Evolutionary conservation across 1,140 invertebrate species (phyloP).

Genomic region (Neodiprion virginianus): DNA sequence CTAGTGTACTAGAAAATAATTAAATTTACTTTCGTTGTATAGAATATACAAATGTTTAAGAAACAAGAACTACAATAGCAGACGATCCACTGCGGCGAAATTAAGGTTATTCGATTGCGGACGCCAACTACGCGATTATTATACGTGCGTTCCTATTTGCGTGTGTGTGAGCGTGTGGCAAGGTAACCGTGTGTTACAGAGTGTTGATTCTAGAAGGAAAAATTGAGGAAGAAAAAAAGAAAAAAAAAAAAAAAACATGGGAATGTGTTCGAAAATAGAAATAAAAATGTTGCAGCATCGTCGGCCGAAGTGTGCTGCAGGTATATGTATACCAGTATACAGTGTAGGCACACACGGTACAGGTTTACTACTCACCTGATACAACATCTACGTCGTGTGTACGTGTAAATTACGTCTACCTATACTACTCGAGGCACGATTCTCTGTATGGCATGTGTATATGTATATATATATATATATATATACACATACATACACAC

Average conservation of each 20-base stretch:
- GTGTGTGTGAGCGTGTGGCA: not conserved
- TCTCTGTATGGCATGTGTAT: not conserved
- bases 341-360: no score
- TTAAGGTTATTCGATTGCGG: not conserved
- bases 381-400: not conserved
- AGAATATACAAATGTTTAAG: not conserved
- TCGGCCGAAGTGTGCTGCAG: no score
- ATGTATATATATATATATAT: not conserved
- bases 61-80: not conserved
- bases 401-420: not conserved
- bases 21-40: no score
- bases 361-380: no score
- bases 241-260: no score
- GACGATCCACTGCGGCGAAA: not conserved
- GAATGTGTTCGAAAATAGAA: no score
- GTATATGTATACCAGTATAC: no score
- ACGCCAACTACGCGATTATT: not conserved
- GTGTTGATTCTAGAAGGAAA: no score
- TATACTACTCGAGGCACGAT: not conserved
- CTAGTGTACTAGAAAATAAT: no score
- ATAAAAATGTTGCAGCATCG: no score
- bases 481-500: not conserved
- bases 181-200: no score
- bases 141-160: not conserved
- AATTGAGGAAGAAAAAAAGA: no score